phyloP scores from a whole-genome alignment of 2,797 vertebrate species.

The Emydoidea blandingii region DNA sequence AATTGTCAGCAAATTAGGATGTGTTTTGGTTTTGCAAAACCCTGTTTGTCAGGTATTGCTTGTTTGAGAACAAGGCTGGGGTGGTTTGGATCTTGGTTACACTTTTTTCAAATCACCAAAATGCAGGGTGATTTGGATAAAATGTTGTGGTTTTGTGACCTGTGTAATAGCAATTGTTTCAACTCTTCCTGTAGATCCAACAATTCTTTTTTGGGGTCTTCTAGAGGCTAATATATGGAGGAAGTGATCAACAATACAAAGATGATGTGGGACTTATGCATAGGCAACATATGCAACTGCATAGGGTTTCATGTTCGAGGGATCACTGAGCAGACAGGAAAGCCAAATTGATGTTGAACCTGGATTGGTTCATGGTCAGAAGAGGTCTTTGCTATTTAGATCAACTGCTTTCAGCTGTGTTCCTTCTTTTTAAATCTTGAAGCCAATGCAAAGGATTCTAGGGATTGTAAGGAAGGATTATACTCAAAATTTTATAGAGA shows the following conservation, averaged over 20 bases:
- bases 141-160: rapidly evolving
- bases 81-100: not conserved
- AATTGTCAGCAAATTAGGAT: not conserved
- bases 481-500: not conserved
- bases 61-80: not conserved
- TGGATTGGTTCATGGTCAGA: no score
- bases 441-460: not conserved
- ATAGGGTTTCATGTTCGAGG: not conserved
- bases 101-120: rapidly evolving
- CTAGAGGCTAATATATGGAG: not conserved
- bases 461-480: not conserved
- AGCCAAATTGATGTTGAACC: not conserved
- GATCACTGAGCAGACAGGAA: not conserved
- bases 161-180: not conserved
- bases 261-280: not conserved
- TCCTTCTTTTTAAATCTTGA: not conserved
- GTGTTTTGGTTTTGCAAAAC: not conserved
- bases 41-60: not conserved
- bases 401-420: not conserved
- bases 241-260: not conserved
- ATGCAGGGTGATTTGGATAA: not conserved
- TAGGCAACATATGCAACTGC: not conserved
- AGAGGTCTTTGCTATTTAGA: not conserved
- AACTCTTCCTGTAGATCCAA: not conserved
- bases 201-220: not conserved